These are phyloP conservation scores for Bombus pascuorum DNA, from an alignment of 1,140 invertebrate genomes.

Conservation along the genomic window DNA sequence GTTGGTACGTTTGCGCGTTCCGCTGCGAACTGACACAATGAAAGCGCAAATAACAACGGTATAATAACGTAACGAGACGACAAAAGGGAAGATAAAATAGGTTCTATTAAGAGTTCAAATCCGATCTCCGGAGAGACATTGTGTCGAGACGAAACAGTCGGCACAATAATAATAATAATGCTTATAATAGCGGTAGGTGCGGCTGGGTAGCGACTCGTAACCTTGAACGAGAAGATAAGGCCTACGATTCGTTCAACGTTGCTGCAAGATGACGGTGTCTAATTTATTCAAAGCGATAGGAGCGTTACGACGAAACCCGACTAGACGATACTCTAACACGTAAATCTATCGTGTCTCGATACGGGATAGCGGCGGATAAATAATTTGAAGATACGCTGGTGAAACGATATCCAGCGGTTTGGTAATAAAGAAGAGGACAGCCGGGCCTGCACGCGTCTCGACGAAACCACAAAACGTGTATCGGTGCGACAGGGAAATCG, in stretches of 20 bases:
- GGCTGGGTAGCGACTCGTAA: neutral
- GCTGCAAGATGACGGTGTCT: slow-evolving; percentile 24
- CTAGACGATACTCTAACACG: too few species aligned
- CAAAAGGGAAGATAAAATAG: slow-evolving; percentile 5
- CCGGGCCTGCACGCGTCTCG: neutral
- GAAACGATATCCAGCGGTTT: neutral
- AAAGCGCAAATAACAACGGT: slow-evolving; percentile 12
- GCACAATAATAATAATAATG: slow-evolving; percentile 18
- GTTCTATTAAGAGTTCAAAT: slow-evolving; percentile 23
- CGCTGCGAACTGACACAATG: too few species aligned
- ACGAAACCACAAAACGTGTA: slow-evolving; percentile 30
- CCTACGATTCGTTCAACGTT: slow-evolving; percentile 23
- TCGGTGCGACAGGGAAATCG: slow-evolving; percentile 32
- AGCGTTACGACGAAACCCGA: neutral
- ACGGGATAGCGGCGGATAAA: neutral
- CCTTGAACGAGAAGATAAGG: slow-evolving; percentile 30
- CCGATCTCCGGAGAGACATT: neutral
- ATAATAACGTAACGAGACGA: slow-evolving; percentile 3
- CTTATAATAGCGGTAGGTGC: slow-evolving; percentile 22
- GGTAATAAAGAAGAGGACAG: neutral
- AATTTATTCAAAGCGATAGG: slow-evolving; percentile 16
- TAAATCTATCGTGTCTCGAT: too few species aligned
- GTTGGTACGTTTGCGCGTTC: neutral
- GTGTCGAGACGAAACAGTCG: neutral
- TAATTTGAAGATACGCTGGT: neutral